Conservation (phyloP, 2,888 invertebrate species). For the Rutpela maculata region DNA sequence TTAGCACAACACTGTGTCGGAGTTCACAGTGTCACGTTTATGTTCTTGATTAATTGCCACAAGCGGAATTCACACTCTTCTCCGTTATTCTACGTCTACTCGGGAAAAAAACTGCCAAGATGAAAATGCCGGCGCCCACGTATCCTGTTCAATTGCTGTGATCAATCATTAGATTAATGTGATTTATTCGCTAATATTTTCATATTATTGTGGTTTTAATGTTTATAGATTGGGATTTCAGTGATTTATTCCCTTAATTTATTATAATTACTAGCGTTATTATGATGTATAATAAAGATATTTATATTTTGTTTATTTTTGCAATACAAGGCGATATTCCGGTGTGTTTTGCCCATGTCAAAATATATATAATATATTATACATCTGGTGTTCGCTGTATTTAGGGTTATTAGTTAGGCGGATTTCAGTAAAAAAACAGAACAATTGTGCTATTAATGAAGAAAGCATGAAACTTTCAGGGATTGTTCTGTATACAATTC, state of each 20-base stretch:
- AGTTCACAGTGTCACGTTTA: conserved; percentile 67
- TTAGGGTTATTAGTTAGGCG: background rate
- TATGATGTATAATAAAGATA: conserved; percentile 29
- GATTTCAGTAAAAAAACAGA: too few relatives aligned
- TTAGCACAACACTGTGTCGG: conserved; percentile 57
- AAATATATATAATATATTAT: conserved; percentile 4
- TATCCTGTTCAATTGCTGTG: conserved; percentile 26
- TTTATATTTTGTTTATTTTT: conserved; percentile 23
- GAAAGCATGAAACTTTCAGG: too few relatives aligned
- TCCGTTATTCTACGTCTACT: conserved; percentile 32
- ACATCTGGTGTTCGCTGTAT: background rate
- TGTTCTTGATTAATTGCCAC: conserved; percentile 64
- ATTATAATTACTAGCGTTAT: conserved; percentile 14
- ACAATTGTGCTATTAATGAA: too few relatives aligned
- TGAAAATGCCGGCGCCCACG: conserved; percentile 26
- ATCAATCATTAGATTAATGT: conserved; percentile 37
- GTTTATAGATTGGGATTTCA: conserved; percentile 17
- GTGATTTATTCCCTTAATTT: conserved; percentile 31
- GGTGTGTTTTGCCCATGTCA: background rate
- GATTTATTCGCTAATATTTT: conserved; percentile 29
- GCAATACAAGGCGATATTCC: background rate
- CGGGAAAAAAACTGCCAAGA: conserved; percentile 9
- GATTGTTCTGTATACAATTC: too few relatives aligned
- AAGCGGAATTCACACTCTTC: conserved; percentile 31
- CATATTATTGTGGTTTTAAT: conserved; percentile 25